These are phyloP conservation scores for Hepsetus odoe DNA, from an alignment of 2,113 vertebrate species.

Conservation along the genomic window DNA sequence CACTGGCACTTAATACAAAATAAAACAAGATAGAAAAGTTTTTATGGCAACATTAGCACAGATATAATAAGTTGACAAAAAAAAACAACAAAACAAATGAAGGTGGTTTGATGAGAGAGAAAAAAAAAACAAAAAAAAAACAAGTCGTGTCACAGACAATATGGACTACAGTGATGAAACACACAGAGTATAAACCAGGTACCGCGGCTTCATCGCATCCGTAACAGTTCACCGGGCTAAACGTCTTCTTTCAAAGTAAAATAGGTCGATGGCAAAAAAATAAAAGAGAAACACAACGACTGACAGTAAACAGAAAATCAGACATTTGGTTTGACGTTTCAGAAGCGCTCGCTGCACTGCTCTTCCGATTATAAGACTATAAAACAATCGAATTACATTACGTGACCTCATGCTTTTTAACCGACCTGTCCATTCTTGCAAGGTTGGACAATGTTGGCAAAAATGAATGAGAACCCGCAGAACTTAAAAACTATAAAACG, in stretches of 20 bases:
- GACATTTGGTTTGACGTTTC: neutral
- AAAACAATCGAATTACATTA: no score
- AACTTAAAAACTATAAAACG: neutral
- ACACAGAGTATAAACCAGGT: neutral
- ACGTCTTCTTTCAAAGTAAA: neutral
- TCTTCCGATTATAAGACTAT: no score
- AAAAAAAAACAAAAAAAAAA: no score
- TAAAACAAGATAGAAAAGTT: neutral
- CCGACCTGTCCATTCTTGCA: neutral
- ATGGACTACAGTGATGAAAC: neutral
- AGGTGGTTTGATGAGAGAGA: neutral
- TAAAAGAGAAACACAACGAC: neutral
- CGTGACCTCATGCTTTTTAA: neutral
- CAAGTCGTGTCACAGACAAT: neutral
- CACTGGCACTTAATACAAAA: conserved; percentile 13
- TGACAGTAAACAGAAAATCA: neutral
- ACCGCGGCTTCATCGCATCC: neutral
- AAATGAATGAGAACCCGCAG: no score
- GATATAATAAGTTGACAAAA: neutral
- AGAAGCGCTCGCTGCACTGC: no score
- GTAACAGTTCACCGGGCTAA: neutral
- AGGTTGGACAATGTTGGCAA: neutral
- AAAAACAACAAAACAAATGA: neutral
- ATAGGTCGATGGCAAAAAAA: neutral
- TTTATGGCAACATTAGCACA: neutral